Conservation (phyloP, 2,797 vertebrate genomes). For the Emydoidea blandingii region DNA sequence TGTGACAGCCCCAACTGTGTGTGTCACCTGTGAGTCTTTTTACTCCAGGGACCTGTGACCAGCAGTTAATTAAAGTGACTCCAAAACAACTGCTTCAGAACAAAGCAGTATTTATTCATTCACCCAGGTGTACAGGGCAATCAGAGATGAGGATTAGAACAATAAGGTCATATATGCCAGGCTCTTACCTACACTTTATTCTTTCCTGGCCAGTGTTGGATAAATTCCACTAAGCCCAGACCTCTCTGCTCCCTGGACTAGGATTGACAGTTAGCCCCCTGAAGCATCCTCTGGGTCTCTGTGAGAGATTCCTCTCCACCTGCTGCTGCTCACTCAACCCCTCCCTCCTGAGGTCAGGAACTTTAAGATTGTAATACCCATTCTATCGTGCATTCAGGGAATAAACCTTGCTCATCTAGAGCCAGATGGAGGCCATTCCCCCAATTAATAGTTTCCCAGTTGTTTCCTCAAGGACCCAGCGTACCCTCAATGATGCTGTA, state of each 20-base stretch:
- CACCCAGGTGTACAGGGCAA: not conserved
- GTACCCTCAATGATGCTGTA: not conserved
- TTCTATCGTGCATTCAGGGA: not conserved
- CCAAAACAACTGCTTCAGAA: not conserved
- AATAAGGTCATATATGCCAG: not conserved
- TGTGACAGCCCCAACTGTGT: not conserved
- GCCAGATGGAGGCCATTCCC: not conserved
- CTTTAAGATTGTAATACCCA: not conserved
- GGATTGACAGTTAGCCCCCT: not conserved
- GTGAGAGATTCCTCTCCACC: not conserved
- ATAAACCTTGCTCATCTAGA: not conserved
- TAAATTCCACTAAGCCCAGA: not conserved
- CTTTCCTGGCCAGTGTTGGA: not conserved
- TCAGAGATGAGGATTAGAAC: not conserved
- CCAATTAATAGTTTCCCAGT: not conserved
- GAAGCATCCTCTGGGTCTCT: not conserved
- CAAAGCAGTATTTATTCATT: not conserved
- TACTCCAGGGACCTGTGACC: not conserved
- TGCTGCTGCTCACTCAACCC: not conserved
- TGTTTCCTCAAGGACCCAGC: not conserved
- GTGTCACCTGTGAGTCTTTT: not conserved
- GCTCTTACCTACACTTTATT: not conserved
- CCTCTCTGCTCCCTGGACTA: not conserved
- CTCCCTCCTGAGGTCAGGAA: not conserved
- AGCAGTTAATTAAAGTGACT: not conserved